phyloP scores from a whole-genome alignment of 2,888 invertebrate species.

The Drosophila ustulata region DNA sequence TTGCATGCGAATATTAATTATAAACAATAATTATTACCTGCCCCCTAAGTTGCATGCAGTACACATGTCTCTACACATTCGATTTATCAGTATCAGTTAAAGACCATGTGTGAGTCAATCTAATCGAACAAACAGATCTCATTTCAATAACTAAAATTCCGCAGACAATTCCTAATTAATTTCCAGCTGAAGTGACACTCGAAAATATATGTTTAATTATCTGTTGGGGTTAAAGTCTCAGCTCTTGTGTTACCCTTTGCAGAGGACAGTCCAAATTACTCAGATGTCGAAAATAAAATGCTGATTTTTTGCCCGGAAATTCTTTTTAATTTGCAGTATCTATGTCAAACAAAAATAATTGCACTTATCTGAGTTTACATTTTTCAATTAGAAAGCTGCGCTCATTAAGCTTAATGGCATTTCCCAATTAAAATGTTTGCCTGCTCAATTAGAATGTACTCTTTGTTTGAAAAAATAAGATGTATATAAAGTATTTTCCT shows the following conservation, averaged over 20 bases:
- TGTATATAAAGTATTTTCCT: background rate
- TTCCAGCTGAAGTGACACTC: conserved; percentile 7
- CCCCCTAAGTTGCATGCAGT: conserved; percentile 15
- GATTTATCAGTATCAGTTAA: conserved; percentile 23
- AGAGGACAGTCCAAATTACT: background rate
- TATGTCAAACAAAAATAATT: conserved; percentile 6
- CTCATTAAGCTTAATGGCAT: conserved; percentile 1
- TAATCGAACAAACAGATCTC: background rate
- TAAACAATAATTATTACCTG: conserved; percentile 10
- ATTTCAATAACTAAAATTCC: conserved; percentile 6
- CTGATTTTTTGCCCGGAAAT: background rate
- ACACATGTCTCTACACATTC: conserved; percentile 8
- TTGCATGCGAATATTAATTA: conserved; percentile 29
- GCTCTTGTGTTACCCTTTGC: background rate
- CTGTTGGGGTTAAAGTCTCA: conserved; percentile 2
- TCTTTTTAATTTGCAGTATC: background rate
- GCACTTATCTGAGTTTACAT: background rate
- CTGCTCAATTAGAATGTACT: conserved; percentile 2
- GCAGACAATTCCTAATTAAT: conserved; percentile 1
- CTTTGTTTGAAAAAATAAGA: background rate
- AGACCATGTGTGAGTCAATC: background rate
- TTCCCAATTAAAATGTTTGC: conserved; percentile 8
- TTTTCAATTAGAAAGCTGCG: conserved; percentile 8
- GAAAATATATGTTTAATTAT: conserved; percentile 1
- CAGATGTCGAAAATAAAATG: background rate